These are phyloP conservation scores for Ctenochaetus hawaiiensis DNA, from an alignment of 2,797 vertebrate genomes.

Conservation along the genomic window DNA sequence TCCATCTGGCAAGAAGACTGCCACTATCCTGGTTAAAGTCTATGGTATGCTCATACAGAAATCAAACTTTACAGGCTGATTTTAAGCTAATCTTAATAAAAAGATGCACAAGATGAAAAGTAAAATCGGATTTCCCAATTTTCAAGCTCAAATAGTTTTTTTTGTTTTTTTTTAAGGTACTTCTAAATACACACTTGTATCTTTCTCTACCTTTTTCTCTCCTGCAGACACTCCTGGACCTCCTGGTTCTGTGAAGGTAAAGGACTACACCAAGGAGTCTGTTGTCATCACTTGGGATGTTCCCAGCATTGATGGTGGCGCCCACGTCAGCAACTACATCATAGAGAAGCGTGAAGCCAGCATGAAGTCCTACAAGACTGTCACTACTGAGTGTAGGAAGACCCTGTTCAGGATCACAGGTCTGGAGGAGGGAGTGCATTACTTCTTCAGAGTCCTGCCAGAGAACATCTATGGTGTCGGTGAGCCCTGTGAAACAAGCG, in stretches of 20 bases:
- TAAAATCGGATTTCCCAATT: neutral
- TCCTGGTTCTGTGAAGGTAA: conserved; percentile 92
- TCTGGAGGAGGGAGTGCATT: conserved; percentile 92
- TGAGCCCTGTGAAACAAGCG: conserved; percentile 93
- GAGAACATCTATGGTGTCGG: conserved; percentile 99
- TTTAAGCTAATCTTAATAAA: neutral
- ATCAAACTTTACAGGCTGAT: neutral
- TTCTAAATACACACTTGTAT: neutral
- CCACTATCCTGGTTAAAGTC: conserved; percentile 94
- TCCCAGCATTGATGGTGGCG: conserved; percentile 94
- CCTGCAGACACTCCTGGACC: conserved; percentile 95
- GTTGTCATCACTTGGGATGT: conserved; percentile 99
- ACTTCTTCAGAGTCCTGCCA: conserved; percentile 97
- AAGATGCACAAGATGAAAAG: neutral
- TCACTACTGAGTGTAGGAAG: conserved; percentile 97
- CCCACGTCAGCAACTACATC: conserved; percentile 97
- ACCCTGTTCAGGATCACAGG: conserved; percentile 94
- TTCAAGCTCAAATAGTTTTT: neutral
- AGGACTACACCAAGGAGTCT: conserved; percentile 97
- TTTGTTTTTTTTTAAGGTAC: neutral
- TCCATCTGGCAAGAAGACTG: conserved; percentile 96
- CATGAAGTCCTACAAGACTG: conserved; percentile 98
- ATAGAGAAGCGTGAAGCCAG: conserved; percentile 96
- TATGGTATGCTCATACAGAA: conserved; percentile 87
- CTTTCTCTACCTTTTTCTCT: neutral